Evolutionary conservation across 2,888 invertebrate genomes (phyloP), one percentile per base, ranked within the genome.

Genomic region (Epistrophella euchroma): DNA sequence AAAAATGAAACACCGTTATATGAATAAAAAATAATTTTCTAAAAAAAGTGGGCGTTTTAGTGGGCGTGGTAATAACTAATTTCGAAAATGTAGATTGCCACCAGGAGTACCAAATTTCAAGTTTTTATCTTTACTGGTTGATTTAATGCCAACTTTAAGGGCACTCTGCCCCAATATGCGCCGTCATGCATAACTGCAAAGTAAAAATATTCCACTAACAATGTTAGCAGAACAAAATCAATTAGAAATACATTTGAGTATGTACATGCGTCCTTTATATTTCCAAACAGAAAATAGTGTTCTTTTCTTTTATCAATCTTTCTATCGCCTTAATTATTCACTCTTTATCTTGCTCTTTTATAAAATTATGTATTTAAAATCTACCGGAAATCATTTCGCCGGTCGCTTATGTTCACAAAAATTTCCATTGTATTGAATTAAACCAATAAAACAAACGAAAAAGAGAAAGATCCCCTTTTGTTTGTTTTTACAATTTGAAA

Each of bases 301-400:
- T 55, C 7, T 40, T 47, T 66, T 37, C 13, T 70, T 22, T 1
- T 6, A 25, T 25, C 10, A 52, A 35, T 13, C 15, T 28, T 56
- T 28, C 17, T 62, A 28, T 45, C 25, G 28, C 37, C 15, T n/a
- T 28, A 7, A n/a, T 17, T 66, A 50, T 43, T 52, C 13, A 35
- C 35, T 64, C 40, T 28, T 28, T 15, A 62, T 68, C 56, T 37
- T 25, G 9, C 6, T 37, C 1, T 10, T n/a, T 37, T 1, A 25
- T 28, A 43, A 40, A 74, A 47, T 9, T 40, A 56, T 50, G 58
- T 58, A 43, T 68, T 73, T 35, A 50, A 64, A 79, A 74, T 79
- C 55, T 50, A 43, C 79, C 70, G 83, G 83, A 79, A 74, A 84
- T 50, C 37, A 43, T 71, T 79, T 64, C 13, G 74, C 73, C 79